Evolutionary conservation across 1,140 invertebrate species (phyloP), one percentile per base, ranked within the genome.

Genomic region (Zophobas atratus): DNA sequence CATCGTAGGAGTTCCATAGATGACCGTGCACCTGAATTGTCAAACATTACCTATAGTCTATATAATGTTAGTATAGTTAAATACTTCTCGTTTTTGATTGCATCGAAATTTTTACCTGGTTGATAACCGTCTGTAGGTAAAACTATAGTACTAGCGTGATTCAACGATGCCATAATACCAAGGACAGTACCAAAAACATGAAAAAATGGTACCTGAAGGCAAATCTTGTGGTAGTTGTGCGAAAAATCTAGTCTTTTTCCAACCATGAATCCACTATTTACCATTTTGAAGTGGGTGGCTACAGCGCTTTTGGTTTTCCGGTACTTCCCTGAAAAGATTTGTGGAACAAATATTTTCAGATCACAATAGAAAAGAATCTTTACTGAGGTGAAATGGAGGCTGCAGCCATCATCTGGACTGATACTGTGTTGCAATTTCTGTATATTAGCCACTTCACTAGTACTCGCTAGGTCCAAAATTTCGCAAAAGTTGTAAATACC

Each of bases 1-100:
- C 97, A 99, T 99, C 0, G 98, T 99, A 1, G 98, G 98, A 0
- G 98, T 99, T 6, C 98, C 98, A 82, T 94, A 95, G 8, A 96
- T 86, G 2, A 94, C 85, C 1, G 92, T 92, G 82, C 96, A 97
- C 83, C 93, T 94, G 20, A 20, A 20, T 20, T 20, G 20, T 20
- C 20, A 20, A 82, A 78, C 84, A 82, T 20, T 20, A 20, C 34
- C 20, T 20, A 20, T 20, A 20, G 49, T 63, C 6, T 75, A 36
- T n/a, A 75, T 1, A 20, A n/a, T 51, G 46, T 46, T n/a, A 20
- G 20, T 20, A 20, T 20, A 20, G 20, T 20, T 20, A 20, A 20
- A 20, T 20, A 95, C 90, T 92, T 94, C 86, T 97, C 93, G 32
- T 91, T 85, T 32, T 89, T 85, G 20, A 96, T 89, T 0, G 93